Conservation (phyloP, 2,888 invertebrate species). For the Microdon myrmicae region DNA sequence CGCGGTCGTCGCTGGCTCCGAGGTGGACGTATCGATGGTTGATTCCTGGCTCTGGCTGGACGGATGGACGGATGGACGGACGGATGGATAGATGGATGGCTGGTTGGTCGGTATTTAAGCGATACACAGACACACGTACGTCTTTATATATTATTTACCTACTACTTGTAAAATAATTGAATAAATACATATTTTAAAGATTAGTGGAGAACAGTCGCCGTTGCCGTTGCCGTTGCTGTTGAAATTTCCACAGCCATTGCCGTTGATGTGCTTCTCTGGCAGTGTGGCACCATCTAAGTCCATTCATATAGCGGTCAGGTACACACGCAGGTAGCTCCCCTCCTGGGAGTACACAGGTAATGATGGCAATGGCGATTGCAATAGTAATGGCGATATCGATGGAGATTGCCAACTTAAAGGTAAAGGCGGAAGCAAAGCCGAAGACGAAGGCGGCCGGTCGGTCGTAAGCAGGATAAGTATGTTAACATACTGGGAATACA, state of each 20-base stretch:
- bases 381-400: too few species aligned
- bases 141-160: conserved; percentile 54
- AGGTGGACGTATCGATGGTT: conserved; percentile 32
- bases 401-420: too few species aligned
- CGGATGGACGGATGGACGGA: conserved; percentile 42
- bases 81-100: conserved; percentile 38
- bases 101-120: conserved; percentile 34
- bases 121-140: conserved; percentile 38
- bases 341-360: conserved; percentile 43
- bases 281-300: conserved; percentile 13
- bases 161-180: conserved; percentile 56
- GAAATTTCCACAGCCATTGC: neutral
- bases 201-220: conserved; percentile 27
- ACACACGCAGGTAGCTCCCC: conserved; percentile 34
- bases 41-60: conserved; percentile 2
- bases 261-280: neutral
- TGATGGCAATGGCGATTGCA: too few species aligned
- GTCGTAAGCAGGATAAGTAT: conserved; percentile 37
- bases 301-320: conserved; percentile 43
- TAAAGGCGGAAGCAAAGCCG: too few species aligned
- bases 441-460: too few species aligned
- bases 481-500: conserved; percentile 46
- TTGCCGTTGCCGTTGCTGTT: conserved; percentile 24
- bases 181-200: conserved; percentile 56
- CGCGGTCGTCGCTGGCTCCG: neutral